Evolutionary conservation across 2,113 vertebrate species (phyloP), one percentile per base, ranked within the genome.

Genomic region (Toxotes jaculatrix): DNA sequence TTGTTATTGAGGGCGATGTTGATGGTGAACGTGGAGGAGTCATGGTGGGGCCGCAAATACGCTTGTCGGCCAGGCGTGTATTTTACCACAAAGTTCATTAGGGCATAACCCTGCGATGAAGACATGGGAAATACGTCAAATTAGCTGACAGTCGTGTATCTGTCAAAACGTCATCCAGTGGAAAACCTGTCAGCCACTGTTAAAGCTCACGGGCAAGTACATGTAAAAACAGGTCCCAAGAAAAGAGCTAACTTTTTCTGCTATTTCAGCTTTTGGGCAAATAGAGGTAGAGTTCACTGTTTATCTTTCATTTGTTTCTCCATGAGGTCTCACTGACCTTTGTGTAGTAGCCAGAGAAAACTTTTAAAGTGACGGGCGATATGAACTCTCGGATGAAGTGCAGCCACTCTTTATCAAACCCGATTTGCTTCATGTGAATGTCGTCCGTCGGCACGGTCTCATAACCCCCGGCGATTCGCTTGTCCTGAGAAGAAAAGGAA

Each of bases 311-410:
- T 45, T 31, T n/a, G 11, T 45, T 51, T 31, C 67, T 36, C 12
- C 34, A 12, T 4, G 1, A 27, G 5, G 49, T 60, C 55, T 5
- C 7, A 34, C 87, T 62, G 90, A 98, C 98, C 97, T 98, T 99
- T 0, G 98, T 98, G 68, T 99, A 99, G 87, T 99, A 99, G 60
- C 98, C 98, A 69, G 98, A 97, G 93, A 97, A 99, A 60, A 99
- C 97, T 90, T 99, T 99, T 4, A 99, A 90, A 0, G 98, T 98
- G 51, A 99, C 96, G 0, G 98, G 98, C 1, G 98, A 97, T 88
- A 99, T 99, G 86, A 96, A 99, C 93, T 99, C 98, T 32, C 98
- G 94, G 87, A 99, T 98, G 87, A 99, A 99, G 92, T 99, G 97
- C 7, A 99, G 96, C 98, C 98, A 99, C 53, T 98, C 98, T 8